Base-by-base conservation (phyloP, 1,140 invertebrate species). In the Maniola jurtina region DNA sequence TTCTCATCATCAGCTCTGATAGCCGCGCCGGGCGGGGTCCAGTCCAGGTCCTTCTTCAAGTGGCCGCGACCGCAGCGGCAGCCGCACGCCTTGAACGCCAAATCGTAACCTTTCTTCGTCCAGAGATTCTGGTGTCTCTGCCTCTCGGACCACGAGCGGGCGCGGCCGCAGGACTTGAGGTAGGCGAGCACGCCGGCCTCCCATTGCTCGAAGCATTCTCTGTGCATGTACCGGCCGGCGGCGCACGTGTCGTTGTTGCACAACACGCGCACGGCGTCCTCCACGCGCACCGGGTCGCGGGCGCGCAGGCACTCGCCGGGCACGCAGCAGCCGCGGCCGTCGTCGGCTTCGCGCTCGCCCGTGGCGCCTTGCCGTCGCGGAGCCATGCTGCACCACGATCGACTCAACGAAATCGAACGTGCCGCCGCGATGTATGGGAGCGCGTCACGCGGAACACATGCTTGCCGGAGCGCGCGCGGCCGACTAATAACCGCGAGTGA, bases 61-160 rank as follows among this genome's bases (percentile, higher is more conserved):
- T 99, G 97, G 0, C 98, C 98, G 6, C 97, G 92, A 0, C 96
- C 96, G 90, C 98, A 95, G 77, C 95, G 94, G 92, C 98, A 95
- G 73, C 95, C 94, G 93, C 97, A 96, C 50, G 97, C 95, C 83
- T 97, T 97, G 83, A 95, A 96, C 0, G 97, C 97, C 81, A 98
- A 91, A 87, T 99, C 98, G 91, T 98, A 99, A 11, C 97, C 98
- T 88, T 98, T 98, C 90, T 99, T 98, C 45, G 97, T 98, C 98
- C 98, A 99, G 62, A 99, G 91, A 84, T 99, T 98, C 90, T 99
- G 97, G 71, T 96, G 93, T 14, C 97, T 93, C 88, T 99, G 97
- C 54, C 97, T 93, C 84, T 99, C 97, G 33, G 96, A 97, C 98
- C 98, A 99, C 60, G 95, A 97, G 14, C 97, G 93, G 2, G 97